These are phyloP conservation scores for Criorhina ranunculi DNA, from an alignment of 2,888 invertebrate species.

Conservation along the genomic window DNA sequence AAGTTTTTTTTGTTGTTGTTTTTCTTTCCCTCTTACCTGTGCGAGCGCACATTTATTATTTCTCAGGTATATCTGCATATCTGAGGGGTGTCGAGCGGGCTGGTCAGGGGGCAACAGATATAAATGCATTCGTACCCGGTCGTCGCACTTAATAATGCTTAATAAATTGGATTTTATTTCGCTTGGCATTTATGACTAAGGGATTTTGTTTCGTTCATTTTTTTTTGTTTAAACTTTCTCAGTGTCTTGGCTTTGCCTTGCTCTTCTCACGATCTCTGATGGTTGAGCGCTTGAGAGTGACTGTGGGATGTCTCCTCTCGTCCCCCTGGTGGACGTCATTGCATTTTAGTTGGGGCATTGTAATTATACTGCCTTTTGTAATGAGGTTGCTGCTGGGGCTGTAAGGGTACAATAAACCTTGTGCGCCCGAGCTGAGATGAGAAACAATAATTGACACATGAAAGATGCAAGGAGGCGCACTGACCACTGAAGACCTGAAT, in stretches of 20 bases:
- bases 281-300: conserved; percentile 50
- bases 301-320: background rate
- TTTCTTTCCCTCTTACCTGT: conserved; percentile 20
- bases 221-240: conserved; percentile 11
- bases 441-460: conserved; percentile 68
- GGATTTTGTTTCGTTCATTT: conserved; percentile 10
- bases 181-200: conserved; percentile 75
- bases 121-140: conserved; percentile 75
- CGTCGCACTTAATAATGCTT: conserved; percentile 84
- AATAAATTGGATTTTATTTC: conserved; percentile 84
- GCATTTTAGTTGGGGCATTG: conserved; percentile 69
- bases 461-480: conserved; percentile 30
- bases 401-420: conserved; percentile 49
- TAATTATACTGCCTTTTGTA: conserved; percentile 71
- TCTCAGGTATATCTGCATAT: conserved; percentile 63
- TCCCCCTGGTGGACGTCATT: conserved; percentile 52
- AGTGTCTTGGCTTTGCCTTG: conserved; percentile 11
- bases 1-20: conserved; percentile 44
- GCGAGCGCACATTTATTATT: conserved; percentile 64
- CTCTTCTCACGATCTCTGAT: conserved; percentile 35
- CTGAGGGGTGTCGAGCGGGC: conserved; percentile 26
- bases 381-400: conserved; percentile 60
- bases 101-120: conserved; percentile 47
- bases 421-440: conserved; percentile 40
- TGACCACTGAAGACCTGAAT: conserved; percentile 26